Percentiles rank a stretch among this genome's conserved stretches.
Evolutionary conservation across 2,797 vertebrate genomes (phyloP).

Genomic region (Toxotes lorentzi): DNA sequence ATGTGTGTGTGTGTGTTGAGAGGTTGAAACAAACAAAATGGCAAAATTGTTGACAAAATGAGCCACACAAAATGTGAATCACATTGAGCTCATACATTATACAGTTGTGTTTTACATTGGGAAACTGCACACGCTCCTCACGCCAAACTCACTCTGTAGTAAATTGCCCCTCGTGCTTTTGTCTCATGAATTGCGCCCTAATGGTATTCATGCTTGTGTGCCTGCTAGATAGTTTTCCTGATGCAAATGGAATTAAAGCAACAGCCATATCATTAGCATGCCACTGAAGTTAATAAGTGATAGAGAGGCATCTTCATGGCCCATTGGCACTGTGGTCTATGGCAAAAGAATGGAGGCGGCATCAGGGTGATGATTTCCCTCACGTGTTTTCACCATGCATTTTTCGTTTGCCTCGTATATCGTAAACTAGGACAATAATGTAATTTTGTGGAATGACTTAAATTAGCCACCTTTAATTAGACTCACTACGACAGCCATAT

Average conservation of each 20-base stretch:
- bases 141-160: slow-evolving; percentile 12
- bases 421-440: slow-evolving; percentile 35
- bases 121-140: not conserved
- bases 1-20: slow-evolving; percentile 6
- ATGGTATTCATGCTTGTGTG: slow-evolving; percentile 52
- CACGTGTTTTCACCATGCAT: slow-evolving; percentile 44
- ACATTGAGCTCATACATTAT: slow-evolving; percentile 1
- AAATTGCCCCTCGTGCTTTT: slow-evolving; percentile 26
- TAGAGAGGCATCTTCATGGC: slow-evolving; percentile 57
- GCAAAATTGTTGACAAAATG: not conserved
- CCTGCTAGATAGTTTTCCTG: slow-evolving; percentile 50
- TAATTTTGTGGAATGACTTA: slow-evolving; percentile 40
- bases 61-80: not conserved
- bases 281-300: slow-evolving; percentile 47
- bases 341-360: slow-evolving; percentile 20
- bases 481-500: slow-evolving; percentile 42
- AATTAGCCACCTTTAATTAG: slow-evolving; percentile 45
- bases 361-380: slow-evolving; percentile 52
- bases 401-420: slow-evolving; percentile 49
- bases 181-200: slow-evolving; percentile 37
- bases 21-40: not conserved
- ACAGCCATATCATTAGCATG: slow-evolving; percentile 63
- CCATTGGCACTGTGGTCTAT: slow-evolving; percentile 52
- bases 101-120: slow-evolving; percentile 1
- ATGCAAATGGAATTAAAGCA: slow-evolving; percentile 64